phyloP scores from a whole-genome alignment of 2,888 invertebrate species.

The Thysanoteuthis rhombus region DNA sequence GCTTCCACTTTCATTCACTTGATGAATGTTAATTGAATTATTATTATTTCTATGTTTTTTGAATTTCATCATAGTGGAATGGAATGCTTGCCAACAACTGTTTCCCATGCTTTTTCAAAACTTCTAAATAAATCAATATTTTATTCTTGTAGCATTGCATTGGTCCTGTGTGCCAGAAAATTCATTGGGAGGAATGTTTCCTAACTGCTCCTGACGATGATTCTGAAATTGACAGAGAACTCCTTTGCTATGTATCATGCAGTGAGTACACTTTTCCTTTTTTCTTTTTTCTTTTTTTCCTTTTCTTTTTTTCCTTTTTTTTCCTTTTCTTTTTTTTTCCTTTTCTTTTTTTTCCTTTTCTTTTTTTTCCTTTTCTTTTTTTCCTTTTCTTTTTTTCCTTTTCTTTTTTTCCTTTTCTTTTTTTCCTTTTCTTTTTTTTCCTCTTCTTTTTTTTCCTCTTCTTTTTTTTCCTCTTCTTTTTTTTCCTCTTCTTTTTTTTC shows the following conservation, averaged over 20 bases:
- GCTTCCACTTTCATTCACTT: too few species aligned
- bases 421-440: too few species aligned
- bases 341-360: too few species aligned
- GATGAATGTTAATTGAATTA: too few species aligned
- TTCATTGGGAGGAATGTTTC: constrained; percentile 95
- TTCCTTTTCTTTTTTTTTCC: too few species aligned
- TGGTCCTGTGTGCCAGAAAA: constrained; percentile 93
- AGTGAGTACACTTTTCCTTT: constrained; percentile 44
- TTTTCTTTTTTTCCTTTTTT: background rate
- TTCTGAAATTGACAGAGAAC: constrained; percentile 68
- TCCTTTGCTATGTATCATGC: constrained; percentile 95
- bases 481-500: too few species aligned
- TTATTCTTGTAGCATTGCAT: constrained; percentile 77
- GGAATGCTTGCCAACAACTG: background rate
- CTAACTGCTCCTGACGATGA: constrained; percentile 75
- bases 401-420: too few species aligned
- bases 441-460: too few species aligned
- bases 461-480: too few species aligned
- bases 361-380: too few species aligned
- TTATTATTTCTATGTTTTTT: too few species aligned
- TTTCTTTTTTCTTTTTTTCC: background rate
- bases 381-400: too few species aligned
- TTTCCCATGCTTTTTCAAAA: background rate
- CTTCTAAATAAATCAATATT: background rate
- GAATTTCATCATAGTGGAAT: background rate